A percentile compares a stretch with the other conserved stretches of the same genome.
Evolutionary conservation across 1,140 invertebrate species (phyloP).

Genomic region (Camponotus pennsylvanicus): DNA sequence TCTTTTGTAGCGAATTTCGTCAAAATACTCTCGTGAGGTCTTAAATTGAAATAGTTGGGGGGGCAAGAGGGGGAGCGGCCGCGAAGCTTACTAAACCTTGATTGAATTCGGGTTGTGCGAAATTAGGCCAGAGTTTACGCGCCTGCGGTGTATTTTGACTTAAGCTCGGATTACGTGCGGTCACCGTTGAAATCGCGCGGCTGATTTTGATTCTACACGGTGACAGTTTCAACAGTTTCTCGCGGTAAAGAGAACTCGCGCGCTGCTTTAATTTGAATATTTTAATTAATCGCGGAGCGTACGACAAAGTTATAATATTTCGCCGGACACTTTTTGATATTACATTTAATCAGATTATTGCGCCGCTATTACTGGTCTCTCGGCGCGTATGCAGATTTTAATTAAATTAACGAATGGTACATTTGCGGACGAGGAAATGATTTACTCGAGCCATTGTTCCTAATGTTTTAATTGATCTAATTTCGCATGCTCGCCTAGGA

Average conservation of each 20-base stretch:
- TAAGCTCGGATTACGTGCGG: conserved; percentile 36
- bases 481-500: conserved; percentile 4
- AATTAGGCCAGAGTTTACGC: conserved; percentile 59
- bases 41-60: conserved; percentile 55
- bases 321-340: conserved; percentile 24
- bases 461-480: conserved; percentile 40
- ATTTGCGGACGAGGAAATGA: neutral
- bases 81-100: conserved; percentile 42
- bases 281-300: conserved; percentile 27
- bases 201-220: conserved; percentile 14
- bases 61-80: no score
- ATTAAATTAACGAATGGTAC: conserved; percentile 42
- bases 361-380: conserved; percentile 2
- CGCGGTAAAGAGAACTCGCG: neutral
- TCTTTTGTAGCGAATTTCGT: neutral
- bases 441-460: conserved; percentile 13
- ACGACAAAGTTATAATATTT: conserved; percentile 24
- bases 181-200: conserved; percentile 28
- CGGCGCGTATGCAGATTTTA: conserved; percentile 13
- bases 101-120: conserved; percentile 52
- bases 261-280: conserved; percentile 29
- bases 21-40: neutral
- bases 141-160: conserved; percentile 36
- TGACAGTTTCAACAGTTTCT: conserved; percentile 18
- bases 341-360: conserved; percentile 40